phyloP scores from a whole-genome alignment of 2,113 vertebrate species.

The Elaphurus davidianus region DNA sequence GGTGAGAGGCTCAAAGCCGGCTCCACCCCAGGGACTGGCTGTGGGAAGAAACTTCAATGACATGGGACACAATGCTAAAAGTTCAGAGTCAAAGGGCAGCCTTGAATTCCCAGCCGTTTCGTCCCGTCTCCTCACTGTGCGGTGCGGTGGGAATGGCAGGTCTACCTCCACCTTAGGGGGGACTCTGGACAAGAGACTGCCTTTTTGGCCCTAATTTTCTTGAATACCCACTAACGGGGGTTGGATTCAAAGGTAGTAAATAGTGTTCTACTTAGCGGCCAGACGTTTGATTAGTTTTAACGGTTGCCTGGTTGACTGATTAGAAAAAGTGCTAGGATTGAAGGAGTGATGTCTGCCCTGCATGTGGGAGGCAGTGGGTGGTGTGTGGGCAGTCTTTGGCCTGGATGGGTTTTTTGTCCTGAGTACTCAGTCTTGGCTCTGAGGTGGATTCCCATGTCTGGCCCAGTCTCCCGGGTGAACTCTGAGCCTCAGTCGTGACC shows the following conservation, averaged over 20 bases:
- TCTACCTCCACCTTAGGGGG: not conserved
- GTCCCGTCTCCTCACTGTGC: not conserved
- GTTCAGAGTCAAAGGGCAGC: not conserved
- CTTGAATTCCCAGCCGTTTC: not conserved
- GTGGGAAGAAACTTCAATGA: conserved; percentile 27
- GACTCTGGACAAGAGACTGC: not conserved
- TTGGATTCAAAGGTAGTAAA: not conserved
- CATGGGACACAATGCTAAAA: not conserved
- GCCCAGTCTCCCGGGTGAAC: not conserved
- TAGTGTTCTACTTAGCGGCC: too few relatives aligned
- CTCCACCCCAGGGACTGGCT: not conserved
- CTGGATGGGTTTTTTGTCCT: not conserved
- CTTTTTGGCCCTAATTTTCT: not conserved
- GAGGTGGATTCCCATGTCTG: not conserved
- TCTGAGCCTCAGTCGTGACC: not conserved
- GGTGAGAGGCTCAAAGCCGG: not conserved
- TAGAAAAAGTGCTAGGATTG: not conserved
- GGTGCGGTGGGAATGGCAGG: not conserved
- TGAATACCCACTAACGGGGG: not conserved
- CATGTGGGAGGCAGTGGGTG: accelerated
- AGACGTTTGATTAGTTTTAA: not conserved
- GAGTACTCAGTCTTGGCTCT: not conserved
- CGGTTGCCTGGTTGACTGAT: not conserved
- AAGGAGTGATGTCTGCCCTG: not conserved
- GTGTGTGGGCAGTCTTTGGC: not conserved